Evolutionary conservation across 2,888 invertebrate genomes (phyloP), one percentile per base, ranked within the genome.

Genomic region (Drosophila cyrtoloma): DNA sequence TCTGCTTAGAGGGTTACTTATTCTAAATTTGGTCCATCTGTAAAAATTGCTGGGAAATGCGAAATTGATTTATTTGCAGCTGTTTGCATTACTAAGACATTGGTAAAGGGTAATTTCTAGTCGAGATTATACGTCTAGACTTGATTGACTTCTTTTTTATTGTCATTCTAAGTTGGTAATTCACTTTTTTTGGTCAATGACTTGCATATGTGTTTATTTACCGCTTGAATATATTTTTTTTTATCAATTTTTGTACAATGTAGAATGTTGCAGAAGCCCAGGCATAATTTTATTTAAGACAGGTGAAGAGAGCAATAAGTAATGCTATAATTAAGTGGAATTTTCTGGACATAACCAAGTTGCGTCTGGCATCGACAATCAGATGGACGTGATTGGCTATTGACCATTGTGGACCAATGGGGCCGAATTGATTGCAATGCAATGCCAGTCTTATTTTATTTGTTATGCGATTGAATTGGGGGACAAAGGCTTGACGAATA

Each of bases 391-490:
- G 28, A 32, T 26, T 52, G 52, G 39, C 62, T 30, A 37, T 44
- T 63, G 63, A 58, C 32, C 72, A 26, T 32, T 44, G 51, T 42
- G 70, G 60, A 32, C 51, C 32, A 60, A 37, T 51, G 51, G 42
- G 59, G 22, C 10, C 12, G 39, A 56, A 22, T 30, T 73, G 77
- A 67, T 77, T 77, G 61, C 62, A 70, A 52, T 51, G 19, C 28
- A 65, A 52, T 52, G 58, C 10, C 58, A 60, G 33, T 60, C 47
- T 42, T 67, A 62, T 78, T 76, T 39, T 63, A 50, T 74, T 68
- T 63, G 63, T 47, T 50, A 65, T 71, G 44, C 42, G 33, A 59
- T 62, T 57, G 63, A 60, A 60, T 64, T 63, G 59, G 16, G 19
- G 32, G 39, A 50, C 63, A 63, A 78, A 67, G 59, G 53, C 33